Conservation (phyloP, 1,140 invertebrate genomes). For the Tetragnatha versicolor region DNA sequence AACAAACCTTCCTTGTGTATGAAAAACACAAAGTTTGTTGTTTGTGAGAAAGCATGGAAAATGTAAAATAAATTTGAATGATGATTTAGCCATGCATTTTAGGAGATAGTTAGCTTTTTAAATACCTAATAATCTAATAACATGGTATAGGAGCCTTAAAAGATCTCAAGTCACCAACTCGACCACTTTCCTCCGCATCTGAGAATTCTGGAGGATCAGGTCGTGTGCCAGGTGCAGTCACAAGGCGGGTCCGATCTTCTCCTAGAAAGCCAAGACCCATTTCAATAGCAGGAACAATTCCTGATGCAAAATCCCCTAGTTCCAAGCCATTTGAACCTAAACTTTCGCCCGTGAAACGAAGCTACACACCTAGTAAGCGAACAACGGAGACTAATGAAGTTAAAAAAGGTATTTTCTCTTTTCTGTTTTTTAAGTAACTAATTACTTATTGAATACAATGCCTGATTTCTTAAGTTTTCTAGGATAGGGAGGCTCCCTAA, state of each 20-base stretch:
- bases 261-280: constrained; percentile 72
- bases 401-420: constrained; percentile 18
- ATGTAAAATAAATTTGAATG: no score
- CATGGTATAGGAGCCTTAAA: constrained; percentile 12
- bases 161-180: constrained; percentile 32
- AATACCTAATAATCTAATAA: no score
- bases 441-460: neutral
- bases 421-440: neutral
- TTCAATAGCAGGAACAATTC: constrained; percentile 80
- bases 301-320: constrained; percentile 9
- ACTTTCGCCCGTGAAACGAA: constrained; percentile 1
- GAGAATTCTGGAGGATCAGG: constrained; percentile 28
- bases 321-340: constrained; percentile 14
- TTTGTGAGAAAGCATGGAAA: no score
- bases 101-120: no score
- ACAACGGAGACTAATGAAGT: neutral
- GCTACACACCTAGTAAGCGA: constrained; percentile 16
- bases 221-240: constrained; percentile 7
- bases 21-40: no score
- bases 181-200: constrained; percentile 42
- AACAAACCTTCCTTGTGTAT: no score
- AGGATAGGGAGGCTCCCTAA: no score
- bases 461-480: no score
- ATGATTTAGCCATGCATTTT: neutral
- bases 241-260: constrained; percentile 14